Evolutionary conservation across 2,797 vertebrate species (phyloP).

Genomic region (Anabacerthia variegaticeps): DNA sequence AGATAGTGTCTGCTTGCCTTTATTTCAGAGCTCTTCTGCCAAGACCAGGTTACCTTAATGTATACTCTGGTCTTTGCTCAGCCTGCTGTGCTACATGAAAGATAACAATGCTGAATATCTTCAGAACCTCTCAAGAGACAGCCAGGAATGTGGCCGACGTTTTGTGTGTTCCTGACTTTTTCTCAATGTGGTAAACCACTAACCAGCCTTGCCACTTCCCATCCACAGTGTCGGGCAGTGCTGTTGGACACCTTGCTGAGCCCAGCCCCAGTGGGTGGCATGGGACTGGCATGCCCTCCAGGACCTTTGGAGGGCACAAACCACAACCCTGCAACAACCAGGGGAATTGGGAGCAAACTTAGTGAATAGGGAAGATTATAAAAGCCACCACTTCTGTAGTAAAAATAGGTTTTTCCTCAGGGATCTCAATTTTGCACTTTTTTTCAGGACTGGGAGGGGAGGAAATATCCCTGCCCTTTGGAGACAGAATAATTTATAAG

Average conservation of each 20-base stretch:
- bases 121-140: accelerated
- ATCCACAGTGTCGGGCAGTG: accelerated
- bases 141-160: neutral
- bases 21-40: neutral
- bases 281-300: neutral
- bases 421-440: neutral
- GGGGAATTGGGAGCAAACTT: neutral
- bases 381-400: neutral
- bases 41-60: neutral
- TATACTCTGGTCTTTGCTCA: neutral
- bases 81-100: accelerated
- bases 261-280: accelerated
- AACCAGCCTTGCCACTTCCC: neutral
- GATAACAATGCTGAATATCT: neutral
- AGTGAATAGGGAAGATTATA: neutral
- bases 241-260: neutral
- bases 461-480: neutral
- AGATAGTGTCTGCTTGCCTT: neutral
- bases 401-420: neutral
- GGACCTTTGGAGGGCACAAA: neutral
- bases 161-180: neutral
- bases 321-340: neutral
- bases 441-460: neutral
- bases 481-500: neutral
- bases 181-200: neutral